Evolutionary conservation across 1,140 invertebrate genomes (phyloP), one percentile per base, ranked within the genome.

Genomic region (Ylistrum balloti): DNA sequence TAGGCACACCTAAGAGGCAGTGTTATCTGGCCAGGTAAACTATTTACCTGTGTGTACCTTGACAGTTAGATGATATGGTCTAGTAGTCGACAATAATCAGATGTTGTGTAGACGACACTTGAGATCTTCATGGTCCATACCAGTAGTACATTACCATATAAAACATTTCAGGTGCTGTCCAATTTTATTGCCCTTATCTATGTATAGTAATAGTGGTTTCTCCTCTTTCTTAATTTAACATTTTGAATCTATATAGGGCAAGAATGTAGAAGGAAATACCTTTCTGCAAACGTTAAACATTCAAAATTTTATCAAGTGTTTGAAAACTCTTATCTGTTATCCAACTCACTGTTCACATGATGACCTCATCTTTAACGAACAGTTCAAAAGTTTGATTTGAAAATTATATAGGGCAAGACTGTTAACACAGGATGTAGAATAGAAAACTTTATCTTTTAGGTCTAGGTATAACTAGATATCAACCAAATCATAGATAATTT

Each of bases 331-430:
- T 74, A 74, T 74, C 56, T 28, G 56, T 74, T 74, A 74, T n/a
- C 56, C 56, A 74, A 74, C 56, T 28, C 56, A 28, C 56, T 74
- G 56, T 28, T 74, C 56, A 28, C 56, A n/a, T 28, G 56, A 74
- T 74, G 56, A 74, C 56, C 56, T 74, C 56, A 74, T 74, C 56
- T 74, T 74, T 74, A 74, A 74, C 56, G 56, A 74, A 74, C n/a
- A 74, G 9, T 74, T 74, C 56, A 74, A 74, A 74, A 74, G 56
- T 74, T 74, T 74, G n/a, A 74, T 74, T 74, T 74, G 56, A 74
- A 74, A 17, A 45, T 74, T 74, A 17, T 74, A 28, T 9, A 74
- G 22, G 22, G 17, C 56, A 74, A 74, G 41, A 38, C 35, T 38
- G 35, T 38, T 38, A 38, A 38, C 35, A 38, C n/a, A n/a, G n/a